These are phyloP conservation scores for Heliconius hewitsoni DNA, from an alignment of 1,140 invertebrate species.

Conservation along the genomic window DNA sequence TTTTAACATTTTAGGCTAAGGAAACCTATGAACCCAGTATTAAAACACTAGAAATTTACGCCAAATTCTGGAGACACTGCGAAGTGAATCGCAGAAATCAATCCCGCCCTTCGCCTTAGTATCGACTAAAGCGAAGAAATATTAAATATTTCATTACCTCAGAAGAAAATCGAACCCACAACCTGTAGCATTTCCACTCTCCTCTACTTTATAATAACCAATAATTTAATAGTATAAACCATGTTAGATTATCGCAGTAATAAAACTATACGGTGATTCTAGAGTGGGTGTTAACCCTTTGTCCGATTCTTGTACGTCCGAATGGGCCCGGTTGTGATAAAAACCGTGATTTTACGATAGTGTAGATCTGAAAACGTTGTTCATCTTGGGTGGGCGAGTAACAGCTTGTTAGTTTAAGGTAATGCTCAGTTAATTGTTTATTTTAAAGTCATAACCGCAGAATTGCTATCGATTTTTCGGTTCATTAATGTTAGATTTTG, in stretches of 20 bases:
- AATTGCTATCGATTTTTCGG: background rate
- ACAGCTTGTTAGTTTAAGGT: constrained; percentile 29
- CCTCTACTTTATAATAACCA: constrained; percentile 13
- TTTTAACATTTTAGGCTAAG: no score
- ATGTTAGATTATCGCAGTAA: constrained; percentile 51
- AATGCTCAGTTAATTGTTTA: constrained; percentile 27
- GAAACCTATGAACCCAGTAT: no score
- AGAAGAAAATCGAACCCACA: no score
- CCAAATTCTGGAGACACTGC: no score
- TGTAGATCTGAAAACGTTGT: constrained; percentile 65
- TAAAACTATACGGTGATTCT: constrained; percentile 52
- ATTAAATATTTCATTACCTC: no score
- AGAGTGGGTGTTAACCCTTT: constrained; percentile 71
- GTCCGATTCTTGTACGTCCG: constrained; percentile 55
- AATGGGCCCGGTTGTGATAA: constrained; percentile 61
- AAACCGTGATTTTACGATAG: constrained; percentile 76
- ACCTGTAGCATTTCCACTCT: no score
- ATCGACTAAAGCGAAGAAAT: no score
- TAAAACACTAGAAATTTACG: no score
- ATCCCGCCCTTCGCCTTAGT: no score
- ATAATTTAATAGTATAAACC: constrained; percentile 48
- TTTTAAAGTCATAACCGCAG: constrained; percentile 36
- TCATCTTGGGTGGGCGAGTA: constrained; percentile 71
- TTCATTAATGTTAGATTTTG: background rate
- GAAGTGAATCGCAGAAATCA: no score